These are phyloP conservation scores for Pantherophis guttatus DNA, from an alignment of 2,113 vertebrate species.

Conservation along the genomic window DNA sequence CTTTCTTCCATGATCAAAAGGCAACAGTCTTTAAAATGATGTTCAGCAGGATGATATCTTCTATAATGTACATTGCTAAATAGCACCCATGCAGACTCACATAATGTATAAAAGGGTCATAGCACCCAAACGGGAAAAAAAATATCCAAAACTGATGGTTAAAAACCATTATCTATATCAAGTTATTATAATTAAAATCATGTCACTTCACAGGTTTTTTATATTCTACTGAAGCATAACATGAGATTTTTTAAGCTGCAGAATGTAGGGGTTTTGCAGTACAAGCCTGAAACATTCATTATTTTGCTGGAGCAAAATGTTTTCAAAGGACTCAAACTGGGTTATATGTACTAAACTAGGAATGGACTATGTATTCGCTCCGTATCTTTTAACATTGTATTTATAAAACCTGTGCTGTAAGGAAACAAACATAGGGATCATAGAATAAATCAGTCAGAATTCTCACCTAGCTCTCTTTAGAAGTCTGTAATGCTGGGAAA, in stretches of 20 bases:
- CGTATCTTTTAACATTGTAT: neutral
- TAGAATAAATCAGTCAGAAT: neutral
- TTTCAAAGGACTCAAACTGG: neutral
- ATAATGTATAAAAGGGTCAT: neutral
- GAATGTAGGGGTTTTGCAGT: neutral
- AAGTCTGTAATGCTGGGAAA: neutral
- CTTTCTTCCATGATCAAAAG: neutral
- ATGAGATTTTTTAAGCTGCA: neutral
- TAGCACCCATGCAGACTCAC: neutral
- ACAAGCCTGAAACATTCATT: neutral
- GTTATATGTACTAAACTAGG: neutral
- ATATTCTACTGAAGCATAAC: neutral
- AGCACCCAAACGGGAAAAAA: neutral
- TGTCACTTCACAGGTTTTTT: neutral
- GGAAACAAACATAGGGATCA: neutral
- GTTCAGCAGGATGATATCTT: neutral
- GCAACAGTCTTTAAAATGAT: neutral
- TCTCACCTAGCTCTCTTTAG: neutral
- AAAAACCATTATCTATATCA: neutral
- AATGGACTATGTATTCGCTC: neutral
- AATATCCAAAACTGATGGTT: neutral
- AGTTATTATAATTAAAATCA: neutral
- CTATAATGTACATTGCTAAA: neutral
- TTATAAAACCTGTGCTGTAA: neutral
- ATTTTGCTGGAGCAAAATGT: neutral